Base-by-base conservation (phyloP, 2,888 invertebrate genomes). In the Drosophila demipolita region DNA sequence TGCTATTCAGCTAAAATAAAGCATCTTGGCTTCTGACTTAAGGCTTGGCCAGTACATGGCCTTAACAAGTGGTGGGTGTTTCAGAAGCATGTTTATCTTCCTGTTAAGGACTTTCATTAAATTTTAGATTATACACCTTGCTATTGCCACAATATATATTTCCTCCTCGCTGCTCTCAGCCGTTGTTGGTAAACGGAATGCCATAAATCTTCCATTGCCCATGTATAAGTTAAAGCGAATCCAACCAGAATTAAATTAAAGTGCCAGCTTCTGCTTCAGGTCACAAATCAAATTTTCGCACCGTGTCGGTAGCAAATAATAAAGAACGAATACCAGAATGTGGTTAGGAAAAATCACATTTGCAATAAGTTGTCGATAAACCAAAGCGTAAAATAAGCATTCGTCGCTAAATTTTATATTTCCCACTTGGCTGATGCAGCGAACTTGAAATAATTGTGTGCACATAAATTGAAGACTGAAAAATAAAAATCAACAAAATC, bases 301-400 rank as follows among this genome's bases (percentile, higher is more conserved):
- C 80, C 70, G 76, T 54, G 58, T 57, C 65, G 73, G 45, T 17
- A 66, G 65, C 69, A 66, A 58, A 48, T 38, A 53, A 66, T 53
- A 54, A 36, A 17, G 54, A 48, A 68, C 32, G 48, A 55, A 52
- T 45, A 60, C 38, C 42, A 68, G 38, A 64, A 66, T 64, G 60
- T 45, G 52, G 38, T 26, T 50, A 53, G 33, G 62, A 60, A 76
- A 45, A 75, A 76, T 85, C 78, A 77, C 83, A 80, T 90, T 90
- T 78, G 53, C 74, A 64, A 82, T 82, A 89, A 76, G 75, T 87
- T 79, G 82, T 66, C 60, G 69, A 75, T 45, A 80, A 82, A 82
- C 65, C 73, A 78, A 84, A 66, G 85, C 90, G 82, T 87, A 89
- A 89, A 87, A 87, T 75, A 82, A 79, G 76, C 90, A 90, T 90